Evolutionary conservation across 2,113 vertebrate species (phyloP), one percentile per base, ranked within the genome.

Genomic region (Takifugu flavidus): DNA sequence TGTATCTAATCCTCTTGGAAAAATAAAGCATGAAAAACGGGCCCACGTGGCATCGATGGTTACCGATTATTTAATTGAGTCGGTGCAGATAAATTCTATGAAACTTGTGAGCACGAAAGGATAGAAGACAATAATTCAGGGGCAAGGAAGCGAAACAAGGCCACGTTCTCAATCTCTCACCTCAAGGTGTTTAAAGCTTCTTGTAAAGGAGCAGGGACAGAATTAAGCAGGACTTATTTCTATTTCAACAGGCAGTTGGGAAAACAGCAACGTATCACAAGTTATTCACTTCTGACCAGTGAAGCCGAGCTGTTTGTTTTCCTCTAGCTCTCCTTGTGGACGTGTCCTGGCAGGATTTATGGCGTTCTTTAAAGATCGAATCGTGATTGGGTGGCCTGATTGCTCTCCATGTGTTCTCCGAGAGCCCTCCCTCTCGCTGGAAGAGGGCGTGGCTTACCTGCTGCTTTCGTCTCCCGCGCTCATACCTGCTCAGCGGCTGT

Each of bases 21-120:
- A 25, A 51, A 53, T 28, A 0, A 51, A 25, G 49, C 50, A 44
- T 29, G 25, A 28, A 42, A 47, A 13, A 26, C 14, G n/a, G 47
- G 15, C 47, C 20, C 14, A 7, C 20, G 25, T 0, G 2, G 4
- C 28, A 15, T 1, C 1, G 26, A 34, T 52, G 20, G 26, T 26
- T 25, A 51, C 52, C 51, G 8, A 42, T 58, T 59, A 46, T 47
- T 49, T 74, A 75, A 79, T 73, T 55, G 53, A 76, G 78, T 61
- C 44, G 45, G 47, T 54, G 63, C 43, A 3, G n/a, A 54, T 3
- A 2, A 15, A 26, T 53, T 53, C 45, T 69, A 65, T 72, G 75
- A 77, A 63, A 65, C n/a, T 79, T 85, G 84, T 68, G 56, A 80
- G 25, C 56, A 7, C 59, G 60, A 61, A 64, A 44, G 45, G 49